Evolutionary conservation across 2,113 vertebrate genomes (phyloP).

Genomic region (Nicator chloris): DNA sequence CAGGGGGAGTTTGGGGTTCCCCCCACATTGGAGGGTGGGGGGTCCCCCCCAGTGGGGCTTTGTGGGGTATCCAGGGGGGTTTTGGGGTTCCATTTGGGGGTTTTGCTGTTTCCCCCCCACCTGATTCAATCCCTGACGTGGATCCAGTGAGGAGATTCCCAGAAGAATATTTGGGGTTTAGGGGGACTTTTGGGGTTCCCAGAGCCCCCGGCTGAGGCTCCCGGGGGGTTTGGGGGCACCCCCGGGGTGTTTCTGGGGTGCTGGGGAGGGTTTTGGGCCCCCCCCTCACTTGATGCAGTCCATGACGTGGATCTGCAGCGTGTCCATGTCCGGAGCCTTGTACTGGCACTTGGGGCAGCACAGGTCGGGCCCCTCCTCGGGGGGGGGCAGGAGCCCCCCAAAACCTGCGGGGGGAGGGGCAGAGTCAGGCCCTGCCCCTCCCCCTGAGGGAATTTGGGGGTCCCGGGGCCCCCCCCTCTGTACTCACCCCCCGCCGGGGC

Average conservation of each 20-base stretch:
- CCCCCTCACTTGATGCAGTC: neutral
- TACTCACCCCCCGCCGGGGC: neutral
- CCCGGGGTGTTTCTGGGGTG: neutral
- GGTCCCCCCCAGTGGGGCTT: no score
- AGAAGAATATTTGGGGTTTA: no score
- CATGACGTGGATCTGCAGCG: neutral
- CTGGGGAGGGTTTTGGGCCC: neutral
- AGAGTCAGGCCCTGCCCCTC: neutral
- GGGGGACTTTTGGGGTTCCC: no score
- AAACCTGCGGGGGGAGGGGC: neutral
- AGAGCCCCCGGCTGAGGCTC: no score
- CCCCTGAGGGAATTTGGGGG: neutral
- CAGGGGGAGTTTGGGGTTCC: no score
- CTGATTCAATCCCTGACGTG: neutral
- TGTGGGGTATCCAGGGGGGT: neutral
- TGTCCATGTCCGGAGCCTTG: neutral
- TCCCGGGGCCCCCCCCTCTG: no score
- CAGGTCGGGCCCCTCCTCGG: neutral
- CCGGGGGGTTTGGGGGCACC: neutral
- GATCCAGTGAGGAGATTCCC: neutral
- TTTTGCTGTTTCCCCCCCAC: no score
- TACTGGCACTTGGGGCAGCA: neutral
- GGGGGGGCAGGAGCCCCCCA: neutral
- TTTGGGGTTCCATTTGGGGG: no score
- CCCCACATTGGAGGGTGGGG: no score